Percentiles rank a stretch among this genome's conserved stretches.
These are phyloP conservation scores for Myotis daubentonii DNA, from an alignment of 2,797 vertebrate genomes.

Conservation along the genomic window DNA sequence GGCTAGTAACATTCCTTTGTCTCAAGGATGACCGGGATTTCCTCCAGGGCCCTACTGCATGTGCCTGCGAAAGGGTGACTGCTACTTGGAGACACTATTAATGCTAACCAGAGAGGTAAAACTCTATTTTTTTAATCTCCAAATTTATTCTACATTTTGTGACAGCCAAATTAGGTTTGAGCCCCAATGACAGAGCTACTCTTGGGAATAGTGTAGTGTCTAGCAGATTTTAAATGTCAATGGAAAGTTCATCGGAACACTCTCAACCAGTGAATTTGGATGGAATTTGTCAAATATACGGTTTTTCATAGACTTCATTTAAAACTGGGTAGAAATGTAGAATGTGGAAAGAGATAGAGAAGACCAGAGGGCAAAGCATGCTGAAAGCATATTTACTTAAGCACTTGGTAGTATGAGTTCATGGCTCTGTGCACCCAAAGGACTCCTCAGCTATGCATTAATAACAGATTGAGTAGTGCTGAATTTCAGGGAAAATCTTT, in stretches of 20 bases:
- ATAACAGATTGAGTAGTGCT: neutral
- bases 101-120: slow-evolving; percentile 62
- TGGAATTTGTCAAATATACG: slow-evolving; percentile 11
- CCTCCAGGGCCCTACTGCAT: slow-evolving; percentile 25
- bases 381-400: slow-evolving; percentile 16
- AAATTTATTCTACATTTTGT: slow-evolving; percentile 57
- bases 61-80: slow-evolving; percentile 39
- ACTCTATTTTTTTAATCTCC: slow-evolving; percentile 14
- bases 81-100: slow-evolving; percentile 54
- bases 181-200: neutral
- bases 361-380: neutral
- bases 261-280: slow-evolving; percentile 41
- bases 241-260: slow-evolving; percentile 42
- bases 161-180: slow-evolving; percentile 50
- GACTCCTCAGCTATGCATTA: neutral
- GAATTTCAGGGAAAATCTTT: slow-evolving; percentile 12
- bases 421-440: neutral
- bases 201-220: slow-evolving; percentile 15
- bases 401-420: neutral
- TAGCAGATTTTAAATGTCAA: slow-evolving; percentile 56
- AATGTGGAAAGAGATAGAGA: neutral
- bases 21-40: slow-evolving; percentile 25
- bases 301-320: slow-evolving; percentile 51
- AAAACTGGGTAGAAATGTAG: neutral
- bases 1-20: slow-evolving; percentile 18